phyloP scores from a whole-genome alignment of 23 tunicate species.

The Phallusia fumigata region DNA sequence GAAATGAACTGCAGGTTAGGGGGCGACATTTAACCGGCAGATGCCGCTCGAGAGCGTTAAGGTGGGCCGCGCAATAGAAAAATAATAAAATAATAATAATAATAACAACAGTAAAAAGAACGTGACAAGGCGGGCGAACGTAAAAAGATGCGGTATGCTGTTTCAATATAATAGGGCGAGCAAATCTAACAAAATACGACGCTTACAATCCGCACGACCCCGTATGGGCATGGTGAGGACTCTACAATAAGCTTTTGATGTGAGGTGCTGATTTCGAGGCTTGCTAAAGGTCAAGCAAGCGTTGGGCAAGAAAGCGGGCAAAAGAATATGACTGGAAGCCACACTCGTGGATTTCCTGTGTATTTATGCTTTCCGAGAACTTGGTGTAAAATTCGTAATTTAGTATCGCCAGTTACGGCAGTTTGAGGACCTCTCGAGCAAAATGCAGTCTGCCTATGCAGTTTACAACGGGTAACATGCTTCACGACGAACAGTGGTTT shows the following conservation, averaged over 20 bases:
- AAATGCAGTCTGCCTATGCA: too few relatives aligned
- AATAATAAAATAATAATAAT: constrained; percentile 3
- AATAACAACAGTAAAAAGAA: neutral
- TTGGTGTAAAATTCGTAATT: too few relatives aligned
- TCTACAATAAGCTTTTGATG: neutral
- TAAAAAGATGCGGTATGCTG: neutral
- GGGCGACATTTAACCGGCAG: constrained; percentile 9
- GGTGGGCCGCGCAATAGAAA: neutral
- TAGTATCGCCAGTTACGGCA: too few relatives aligned
- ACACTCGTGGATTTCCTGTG: neutral
- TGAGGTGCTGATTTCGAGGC: neutral
- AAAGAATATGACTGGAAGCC: neutral
- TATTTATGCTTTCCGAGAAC: too few relatives aligned
- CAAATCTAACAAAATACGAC: neutral
- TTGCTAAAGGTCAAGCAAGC: neutral
- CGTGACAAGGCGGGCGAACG: neutral
- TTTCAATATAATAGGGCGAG: neutral
- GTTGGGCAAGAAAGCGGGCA: constrained; percentile 6
- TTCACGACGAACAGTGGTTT: too few relatives aligned
- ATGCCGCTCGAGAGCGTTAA: neutral
- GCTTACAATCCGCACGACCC: neutral
- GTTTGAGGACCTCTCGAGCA: too few relatives aligned
- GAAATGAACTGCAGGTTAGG: constrained; percentile 13
- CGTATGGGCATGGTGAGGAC: neutral
- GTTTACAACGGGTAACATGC: too few relatives aligned